phyloP scores from a whole-genome alignment of 2,113 vertebrate species.

The Cheirogaleus medius region DNA sequence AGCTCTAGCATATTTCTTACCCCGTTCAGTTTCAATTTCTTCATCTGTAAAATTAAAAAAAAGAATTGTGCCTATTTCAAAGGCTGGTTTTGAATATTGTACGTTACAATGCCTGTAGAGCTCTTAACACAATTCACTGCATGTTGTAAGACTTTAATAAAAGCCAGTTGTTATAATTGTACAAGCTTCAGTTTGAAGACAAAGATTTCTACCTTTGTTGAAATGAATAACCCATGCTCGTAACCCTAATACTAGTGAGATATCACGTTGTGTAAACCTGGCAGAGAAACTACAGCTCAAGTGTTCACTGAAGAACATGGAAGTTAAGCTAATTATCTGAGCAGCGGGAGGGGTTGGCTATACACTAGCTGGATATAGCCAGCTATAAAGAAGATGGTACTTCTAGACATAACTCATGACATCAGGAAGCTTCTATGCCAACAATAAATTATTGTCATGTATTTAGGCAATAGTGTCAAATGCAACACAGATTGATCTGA shows the following conservation, averaged over 20 bases:
- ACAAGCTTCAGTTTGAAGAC: not conserved
- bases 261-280: not conserved
- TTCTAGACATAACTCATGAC: slow-evolving; percentile 39
- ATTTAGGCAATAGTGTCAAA: not conserved
- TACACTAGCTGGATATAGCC: not conserved
- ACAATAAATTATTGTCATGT: not conserved
- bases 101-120: not conserved
- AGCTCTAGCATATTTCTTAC: not conserved
- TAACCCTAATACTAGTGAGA: not conserved
- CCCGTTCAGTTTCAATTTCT: not conserved
- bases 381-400: slow-evolving; percentile 8
- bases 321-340: not conserved
- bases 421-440: not conserved
- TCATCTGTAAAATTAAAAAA: slow-evolving; percentile 15
- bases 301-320: not conserved
- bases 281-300: not conserved
- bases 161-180: not conserved
- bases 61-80: not conserved
- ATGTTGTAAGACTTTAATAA: not conserved
- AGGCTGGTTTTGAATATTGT: not conserved
- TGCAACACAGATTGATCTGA: slow-evolving; percentile 22
- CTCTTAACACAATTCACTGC: not conserved
- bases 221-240: not conserved
- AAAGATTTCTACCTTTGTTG: not conserved
- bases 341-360: not conserved